phyloP scores from a whole-genome alignment of 2,797 vertebrate genomes.

The Cyprinella venusta region DNA sequence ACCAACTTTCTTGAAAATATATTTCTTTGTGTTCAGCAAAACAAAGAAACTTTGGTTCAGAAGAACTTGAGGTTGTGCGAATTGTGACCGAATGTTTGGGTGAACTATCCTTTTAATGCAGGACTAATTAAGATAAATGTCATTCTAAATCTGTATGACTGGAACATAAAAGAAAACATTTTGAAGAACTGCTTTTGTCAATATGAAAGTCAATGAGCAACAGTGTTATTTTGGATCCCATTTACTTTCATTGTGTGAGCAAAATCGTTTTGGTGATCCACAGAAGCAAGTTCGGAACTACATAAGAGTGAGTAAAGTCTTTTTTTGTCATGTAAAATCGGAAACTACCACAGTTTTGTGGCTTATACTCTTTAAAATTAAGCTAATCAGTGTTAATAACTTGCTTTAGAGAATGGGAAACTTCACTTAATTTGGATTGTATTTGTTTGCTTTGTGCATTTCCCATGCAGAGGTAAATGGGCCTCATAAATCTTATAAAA shows the following conservation, averaged over 20 bases:
- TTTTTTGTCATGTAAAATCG: not conserved
- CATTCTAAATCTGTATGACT: not conserved
- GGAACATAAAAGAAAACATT: no score
- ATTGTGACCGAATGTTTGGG: rapidly evolving
- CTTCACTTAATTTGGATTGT: constrained; percentile 11
- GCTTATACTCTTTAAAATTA: constrained; percentile 10
- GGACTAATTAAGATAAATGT: not conserved
- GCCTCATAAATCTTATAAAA: constrained; percentile 9
- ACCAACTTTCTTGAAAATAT: no score
- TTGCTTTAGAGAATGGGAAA: constrained; percentile 20
- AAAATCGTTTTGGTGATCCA: not conserved
- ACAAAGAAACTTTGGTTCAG: no score
- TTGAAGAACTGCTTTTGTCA: not conserved
- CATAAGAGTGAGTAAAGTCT: not conserved
- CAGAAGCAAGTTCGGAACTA: not conserved
- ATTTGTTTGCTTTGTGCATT: constrained; percentile 44
- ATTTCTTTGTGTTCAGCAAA: no score
- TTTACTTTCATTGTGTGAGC: not conserved
- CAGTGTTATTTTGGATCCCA: not conserved
- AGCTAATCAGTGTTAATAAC: constrained; percentile 16
- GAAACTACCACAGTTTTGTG: not conserved
- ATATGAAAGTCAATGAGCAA: not conserved
- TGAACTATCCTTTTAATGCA: no score
- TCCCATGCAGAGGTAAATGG: constrained; percentile 26
- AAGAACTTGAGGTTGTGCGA: no score